Evolutionary conservation across 2,888 invertebrate genomes (phyloP).

Genomic region (Anthophora plumipes): DNA sequence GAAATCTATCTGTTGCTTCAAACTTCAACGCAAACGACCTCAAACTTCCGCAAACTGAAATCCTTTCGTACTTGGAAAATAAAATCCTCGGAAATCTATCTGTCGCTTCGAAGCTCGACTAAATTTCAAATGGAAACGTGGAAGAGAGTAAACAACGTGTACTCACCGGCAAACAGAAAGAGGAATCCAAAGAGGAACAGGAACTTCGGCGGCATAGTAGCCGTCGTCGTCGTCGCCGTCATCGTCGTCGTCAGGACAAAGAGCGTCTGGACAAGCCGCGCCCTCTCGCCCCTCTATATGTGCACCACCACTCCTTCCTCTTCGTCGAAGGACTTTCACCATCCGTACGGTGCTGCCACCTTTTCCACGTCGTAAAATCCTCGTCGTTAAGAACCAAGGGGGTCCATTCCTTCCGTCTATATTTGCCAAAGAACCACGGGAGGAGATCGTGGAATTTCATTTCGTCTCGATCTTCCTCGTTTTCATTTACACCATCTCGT

Average conservation of each 20-base stretch:
- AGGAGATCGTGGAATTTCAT: slow-evolving; percentile 11
- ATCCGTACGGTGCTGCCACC: slow-evolving; percentile 82
- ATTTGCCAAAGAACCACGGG: not conserved
- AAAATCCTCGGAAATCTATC: not conserved
- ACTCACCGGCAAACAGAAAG: slow-evolving; percentile 82
- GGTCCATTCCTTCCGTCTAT: slow-evolving; percentile 28
- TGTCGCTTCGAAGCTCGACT: not conserved
- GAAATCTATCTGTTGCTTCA: too few relatives aligned
- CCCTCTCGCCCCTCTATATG: slow-evolving; percentile 85
- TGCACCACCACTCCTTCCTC: slow-evolving; percentile 82
- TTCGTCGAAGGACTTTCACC: slow-evolving; percentile 81
- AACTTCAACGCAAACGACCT: too few relatives aligned
- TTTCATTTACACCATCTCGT: not conserved
- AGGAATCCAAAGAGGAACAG: slow-evolving; percentile 80
- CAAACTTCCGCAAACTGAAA: not conserved
- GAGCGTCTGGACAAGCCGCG: slow-evolving; percentile 84
- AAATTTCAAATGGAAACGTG: not conserved
- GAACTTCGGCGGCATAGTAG: slow-evolving; percentile 82
- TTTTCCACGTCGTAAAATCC: slow-evolving; percentile 44
- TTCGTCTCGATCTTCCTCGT: not conserved
- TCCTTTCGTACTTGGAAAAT: too few relatives aligned
- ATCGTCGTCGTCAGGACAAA: slow-evolving; percentile 80
- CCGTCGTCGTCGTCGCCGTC: slow-evolving; percentile 67
- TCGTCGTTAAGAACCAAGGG: not conserved
- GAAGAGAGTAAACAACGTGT: slow-evolving; percentile 15